A percentile compares a stretch with the other conserved stretches of the same genome.
Evolutionary conservation across 2,797 vertebrate genomes (phyloP).

Genomic region (Erethizon dorsatum): DNA sequence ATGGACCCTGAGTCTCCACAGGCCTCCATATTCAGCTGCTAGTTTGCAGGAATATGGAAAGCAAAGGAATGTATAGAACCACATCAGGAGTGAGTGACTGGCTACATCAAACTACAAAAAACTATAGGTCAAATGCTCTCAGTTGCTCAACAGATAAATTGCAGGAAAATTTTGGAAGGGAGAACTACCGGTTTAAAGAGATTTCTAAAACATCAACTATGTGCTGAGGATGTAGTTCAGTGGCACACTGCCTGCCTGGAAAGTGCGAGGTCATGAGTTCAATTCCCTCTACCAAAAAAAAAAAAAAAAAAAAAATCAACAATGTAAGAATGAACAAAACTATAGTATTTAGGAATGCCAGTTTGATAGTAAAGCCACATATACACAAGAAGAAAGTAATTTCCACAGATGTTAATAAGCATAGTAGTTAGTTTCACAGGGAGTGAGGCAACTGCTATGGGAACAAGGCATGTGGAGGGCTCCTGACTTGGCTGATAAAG

Average conservation of each 20-base stretch:
- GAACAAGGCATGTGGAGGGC: neutral
- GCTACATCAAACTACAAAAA: too few relatives aligned
- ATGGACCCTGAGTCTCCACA: neutral
- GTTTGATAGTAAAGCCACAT: neutral
- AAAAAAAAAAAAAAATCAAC: neutral
- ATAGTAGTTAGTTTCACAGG: neutral
- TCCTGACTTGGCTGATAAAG: neutral
- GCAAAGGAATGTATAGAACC: neutral
- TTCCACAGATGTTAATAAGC: neutral
- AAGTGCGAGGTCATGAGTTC: too few relatives aligned
- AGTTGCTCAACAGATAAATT: neutral
- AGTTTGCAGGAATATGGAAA: neutral
- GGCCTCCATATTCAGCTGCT: neutral
- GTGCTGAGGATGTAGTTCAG: neutral
- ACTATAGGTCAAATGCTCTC: neutral
- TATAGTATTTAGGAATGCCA: neutral
- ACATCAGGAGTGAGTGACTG: neutral
- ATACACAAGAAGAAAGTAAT: neutral
- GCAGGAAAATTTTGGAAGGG: neutral
- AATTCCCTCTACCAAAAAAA: too few relatives aligned
- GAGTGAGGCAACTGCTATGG: neutral
- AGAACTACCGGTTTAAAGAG: conserved; percentile 35
- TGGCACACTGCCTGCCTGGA: too few relatives aligned
- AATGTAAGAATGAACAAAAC: neutral
- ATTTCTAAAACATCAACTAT: neutral